Evolutionary conservation across 2,888 invertebrate genomes (phyloP), one percentile per base, ranked within the genome.

Genomic region (Agrochola lychnidis): DNA sequence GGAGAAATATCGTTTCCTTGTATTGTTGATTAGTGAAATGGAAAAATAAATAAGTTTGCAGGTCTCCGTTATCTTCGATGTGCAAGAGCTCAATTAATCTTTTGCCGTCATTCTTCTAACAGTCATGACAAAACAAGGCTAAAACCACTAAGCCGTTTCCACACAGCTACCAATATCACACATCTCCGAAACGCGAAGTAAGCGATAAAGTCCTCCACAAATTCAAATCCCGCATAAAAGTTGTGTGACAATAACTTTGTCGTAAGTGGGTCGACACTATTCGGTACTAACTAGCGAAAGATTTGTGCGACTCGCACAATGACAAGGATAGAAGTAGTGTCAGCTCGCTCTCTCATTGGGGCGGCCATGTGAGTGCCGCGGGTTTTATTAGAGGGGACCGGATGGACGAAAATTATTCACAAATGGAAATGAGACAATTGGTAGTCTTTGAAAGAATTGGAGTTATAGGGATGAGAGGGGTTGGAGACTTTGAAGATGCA

Each of bases 221-320:
- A 79, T 71, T 73, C 79, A 79, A 82, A 84, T 83, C 84, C 79
- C 83, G 72, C 84, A 88, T 81, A 81, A 87, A 91, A 91, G 88
- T 90, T 91, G 83, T 83, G 81, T 78, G 90, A 88, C 89, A 86
- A 89, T 91, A 90, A 89, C 87, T 91, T 86, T 72, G 76, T 78
- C 81, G 81, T 84, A 89, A 89, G 87, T 88, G 82, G 89, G 88
- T 86, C 77, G 87, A 83, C 87, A 74, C 83, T 82, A 81, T 22
- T 83, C 73, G 62, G 76, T 79, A 88, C 89, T 90, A 90, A 91
- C 89, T 90, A 87, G 77, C 70, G 78, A 83, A 89, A 91, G 90
- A 92, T 91, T 91, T 92, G 90, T 90, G 77, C 61, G 86, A 81
- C 53, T 62, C 64, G 59, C 40, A 40, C 42, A 12, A 16, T 30